Evolutionary conservation across 2,888 invertebrate species (phyloP), one percentile per base, ranked within the genome.

Genomic region (Netelia melanura): DNA sequence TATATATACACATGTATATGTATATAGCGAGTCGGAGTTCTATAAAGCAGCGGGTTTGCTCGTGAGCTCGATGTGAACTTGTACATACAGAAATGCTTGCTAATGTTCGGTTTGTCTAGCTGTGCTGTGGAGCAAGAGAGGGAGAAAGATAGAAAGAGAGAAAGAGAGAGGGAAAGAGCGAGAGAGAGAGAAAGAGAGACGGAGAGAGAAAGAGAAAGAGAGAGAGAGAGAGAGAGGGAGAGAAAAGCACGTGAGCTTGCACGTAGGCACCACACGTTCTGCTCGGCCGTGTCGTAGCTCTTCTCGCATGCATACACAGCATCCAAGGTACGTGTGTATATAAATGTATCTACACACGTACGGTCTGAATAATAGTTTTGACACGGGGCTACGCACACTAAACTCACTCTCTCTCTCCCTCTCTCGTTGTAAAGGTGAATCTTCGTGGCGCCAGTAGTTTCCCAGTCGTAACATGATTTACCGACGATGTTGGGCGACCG

Each of bases 391-490:
- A 65, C 81, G 81, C 81, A 78, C 81, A 64, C 84, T 78, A 78
- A 84, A 81, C 84, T 64, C 77, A 58, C 70, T 77, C 64, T 64
- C 83, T 30, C 30, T 30, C 30, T 30, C 30, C 2, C 30, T 30
- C 30, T 30, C 30, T 3, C 70, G 62, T 81, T 61, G 48, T 67
- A 58, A 67, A 76, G 65, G 83, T 70, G 78, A 83, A 82, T 86
- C 83, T 77, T 81, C 78, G 64, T 52, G 81, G 74, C 88, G 90
- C 87, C 90, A 90, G 89, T 90, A 89, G 87, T 90, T 90, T 86
- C 83, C 65, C 88, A 54, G 83, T 81, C 80, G 78, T 81, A 74
- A 81, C 86, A 88, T 90, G 90, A 91, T 90, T 90, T 90, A 90
- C 88, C 84, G 89, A 56, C 87, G 83, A 87, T 86, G 88, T 83